Percentiles rank a stretch among this genome's conserved stretches.
phyloP scores from a whole-genome alignment of 2,797 vertebrate species.

The Premnoplex brunnescens region DNA sequence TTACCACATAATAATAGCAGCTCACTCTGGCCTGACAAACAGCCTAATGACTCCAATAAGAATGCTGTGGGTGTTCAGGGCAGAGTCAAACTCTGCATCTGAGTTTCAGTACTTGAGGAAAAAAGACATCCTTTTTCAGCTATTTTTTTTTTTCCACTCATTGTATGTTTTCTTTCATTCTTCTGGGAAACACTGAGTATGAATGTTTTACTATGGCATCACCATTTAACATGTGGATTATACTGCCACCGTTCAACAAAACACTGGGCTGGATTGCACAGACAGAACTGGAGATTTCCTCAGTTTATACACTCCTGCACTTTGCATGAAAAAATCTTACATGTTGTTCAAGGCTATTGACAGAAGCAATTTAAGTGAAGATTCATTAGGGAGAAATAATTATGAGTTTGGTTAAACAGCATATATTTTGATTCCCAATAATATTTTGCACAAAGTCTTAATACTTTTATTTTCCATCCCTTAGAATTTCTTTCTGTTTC shows the following conservation, averaged over 20 bases:
- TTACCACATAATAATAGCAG: neutral
- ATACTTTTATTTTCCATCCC: neutral
- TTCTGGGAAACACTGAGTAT: slow-evolving; percentile 29
- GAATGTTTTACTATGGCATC: slow-evolving; percentile 23
- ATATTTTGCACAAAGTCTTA: neutral
- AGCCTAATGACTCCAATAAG: neutral
- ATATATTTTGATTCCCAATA: neutral
- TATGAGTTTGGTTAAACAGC: neutral
- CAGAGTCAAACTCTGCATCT: neutral
- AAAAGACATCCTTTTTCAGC: slow-evolving; percentile 9
- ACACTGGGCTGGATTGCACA: neutral
- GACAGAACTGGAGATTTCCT: neutral
- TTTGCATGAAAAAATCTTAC: neutral
- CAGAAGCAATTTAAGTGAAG: neutral
- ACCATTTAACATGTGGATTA: neutral
- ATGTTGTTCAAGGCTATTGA: neutral
- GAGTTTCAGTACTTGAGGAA: slow-evolving; percentile 19
- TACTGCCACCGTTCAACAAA: neutral
- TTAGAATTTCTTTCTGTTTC: neutral
- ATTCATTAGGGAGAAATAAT: neutral
- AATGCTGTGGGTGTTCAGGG: neutral
- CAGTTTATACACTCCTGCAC: neutral
- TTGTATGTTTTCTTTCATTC: slow-evolving; percentile 40
- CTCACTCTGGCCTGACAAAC: neutral
- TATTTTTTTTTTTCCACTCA: neutral